Conservation (phyloP, 1,140 invertebrate species). For the Coelopa frigida region DNA sequence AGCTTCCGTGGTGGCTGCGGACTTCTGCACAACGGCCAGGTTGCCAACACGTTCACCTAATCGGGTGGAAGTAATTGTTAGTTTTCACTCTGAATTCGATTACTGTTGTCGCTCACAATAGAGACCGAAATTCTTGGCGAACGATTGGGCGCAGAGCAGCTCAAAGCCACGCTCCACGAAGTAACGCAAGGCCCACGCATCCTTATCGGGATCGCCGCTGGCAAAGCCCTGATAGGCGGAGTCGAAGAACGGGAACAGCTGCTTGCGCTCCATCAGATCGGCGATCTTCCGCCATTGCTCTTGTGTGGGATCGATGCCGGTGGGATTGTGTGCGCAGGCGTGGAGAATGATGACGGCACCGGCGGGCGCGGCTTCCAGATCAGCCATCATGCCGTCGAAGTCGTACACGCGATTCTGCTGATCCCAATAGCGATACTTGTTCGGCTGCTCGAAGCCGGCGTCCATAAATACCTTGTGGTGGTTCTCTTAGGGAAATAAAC, state of each 20-base stretch:
- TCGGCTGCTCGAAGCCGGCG: constrained; percentile 76
- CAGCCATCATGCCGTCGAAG: constrained; percentile 76
- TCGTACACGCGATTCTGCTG: constrained; percentile 66
- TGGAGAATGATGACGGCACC: constrained; percentile 89
- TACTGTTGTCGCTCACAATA: constrained; percentile 59
- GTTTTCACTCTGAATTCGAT: background rate
- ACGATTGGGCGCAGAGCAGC: constrained; percentile 89
- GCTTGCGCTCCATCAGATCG: constrained; percentile 60
- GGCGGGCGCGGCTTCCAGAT: constrained; percentile 73
- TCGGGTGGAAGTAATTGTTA: background rate
- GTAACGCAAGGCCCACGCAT: constrained; percentile 84
- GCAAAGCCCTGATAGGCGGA: constrained; percentile 99
- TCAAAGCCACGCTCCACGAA: constrained; percentile 82
- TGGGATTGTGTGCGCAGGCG: constrained; percentile 97
- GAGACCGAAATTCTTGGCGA: constrained; percentile 97
- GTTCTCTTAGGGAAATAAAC: too few species aligned
- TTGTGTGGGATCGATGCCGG: constrained; percentile 82
- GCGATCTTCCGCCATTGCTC: constrained; percentile 82
- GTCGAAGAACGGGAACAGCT: constrained; percentile 87
- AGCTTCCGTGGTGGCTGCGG: constrained; percentile 52
- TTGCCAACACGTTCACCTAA: constrained; percentile 90
- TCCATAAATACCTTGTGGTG: constrained; percentile 82
- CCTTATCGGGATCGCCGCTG: constrained; percentile 83
- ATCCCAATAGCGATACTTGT: constrained; percentile 93
- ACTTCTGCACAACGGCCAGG: constrained; percentile 69